These are phyloP conservation scores for Latheticus oryzae DNA, from an alignment of 2,888 invertebrate species.

Conservation along the genomic window DNA sequence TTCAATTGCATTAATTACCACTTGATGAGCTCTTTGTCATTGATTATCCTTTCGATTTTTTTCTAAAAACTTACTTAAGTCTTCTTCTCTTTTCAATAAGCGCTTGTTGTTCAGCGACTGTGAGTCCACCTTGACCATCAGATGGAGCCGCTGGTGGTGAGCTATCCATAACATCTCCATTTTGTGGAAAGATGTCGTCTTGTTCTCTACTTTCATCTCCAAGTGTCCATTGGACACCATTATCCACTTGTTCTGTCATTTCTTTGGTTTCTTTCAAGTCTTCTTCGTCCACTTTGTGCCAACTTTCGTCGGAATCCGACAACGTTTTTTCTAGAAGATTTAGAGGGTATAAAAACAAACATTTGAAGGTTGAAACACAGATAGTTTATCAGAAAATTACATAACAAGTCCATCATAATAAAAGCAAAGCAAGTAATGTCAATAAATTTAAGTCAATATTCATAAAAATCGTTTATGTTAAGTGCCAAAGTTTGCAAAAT, in stretches of 20 bases:
- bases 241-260: constrained; percentile 24
- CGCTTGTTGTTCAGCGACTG: constrained; percentile 53
- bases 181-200: constrained; percentile 67
- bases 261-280: constrained; percentile 7
- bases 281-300: constrained; percentile 7
- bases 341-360: background rate
- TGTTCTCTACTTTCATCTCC: constrained; percentile 58
- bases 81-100: constrained; percentile 59
- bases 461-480: background rate
- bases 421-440: background rate
- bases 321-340: constrained; percentile 28
- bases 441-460: background rate
- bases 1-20: too few relatives aligned
- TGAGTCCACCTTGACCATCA: constrained; percentile 63
- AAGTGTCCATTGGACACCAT: constrained; percentile 54
- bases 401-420: background rate
- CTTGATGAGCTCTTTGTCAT: constrained; percentile 10
- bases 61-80: constrained; percentile 60
- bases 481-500: background rate
- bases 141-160: constrained; percentile 62
- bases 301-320: constrained; percentile 31
- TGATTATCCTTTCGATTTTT: too few relatives aligned
- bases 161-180: constrained; percentile 53
- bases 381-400: too few relatives aligned
- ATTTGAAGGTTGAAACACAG: background rate